Conservation (phyloP, 2,113 vertebrate genomes). For the Hoplias malabaricus region DNA sequence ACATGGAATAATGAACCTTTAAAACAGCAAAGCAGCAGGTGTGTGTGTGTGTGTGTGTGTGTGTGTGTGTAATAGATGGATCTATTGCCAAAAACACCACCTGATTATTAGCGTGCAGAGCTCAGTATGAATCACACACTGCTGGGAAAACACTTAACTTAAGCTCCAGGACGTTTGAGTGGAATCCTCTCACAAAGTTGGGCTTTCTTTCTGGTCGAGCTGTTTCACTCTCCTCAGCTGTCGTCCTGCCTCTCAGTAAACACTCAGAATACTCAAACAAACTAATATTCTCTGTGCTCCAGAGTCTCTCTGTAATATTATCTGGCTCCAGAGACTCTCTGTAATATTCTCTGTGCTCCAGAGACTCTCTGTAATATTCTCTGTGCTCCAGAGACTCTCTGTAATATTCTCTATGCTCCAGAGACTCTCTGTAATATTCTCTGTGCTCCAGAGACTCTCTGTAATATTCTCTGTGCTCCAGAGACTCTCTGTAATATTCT, state of each 20-base stretch:
- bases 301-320: no score
- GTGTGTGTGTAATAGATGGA: not conserved
- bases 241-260: not conserved
- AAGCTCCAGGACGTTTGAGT: slow-evolving; percentile 31
- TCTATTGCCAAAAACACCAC: slow-evolving; percentile 50
- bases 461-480: no score
- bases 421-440: no score
- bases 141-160: slow-evolving; percentile 51
- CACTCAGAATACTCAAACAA: not conserved
- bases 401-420: no score
- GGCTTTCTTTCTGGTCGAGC: slow-evolving; percentile 46
- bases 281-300: no score
- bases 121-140: slow-evolving; percentile 35
- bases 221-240: not conserved
- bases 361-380: no score
- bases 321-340: no score
- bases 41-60: not conserved
- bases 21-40: not conserved
- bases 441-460: no score
- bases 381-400: no score
- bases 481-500: no score
- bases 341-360: no score
- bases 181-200: slow-evolving; percentile 51
- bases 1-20: no score
- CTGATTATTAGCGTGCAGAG: slow-evolving; percentile 47